phyloP scores from a whole-genome alignment of 2,797 vertebrate genomes.

The Dromococcyx pavoninus region DNA sequence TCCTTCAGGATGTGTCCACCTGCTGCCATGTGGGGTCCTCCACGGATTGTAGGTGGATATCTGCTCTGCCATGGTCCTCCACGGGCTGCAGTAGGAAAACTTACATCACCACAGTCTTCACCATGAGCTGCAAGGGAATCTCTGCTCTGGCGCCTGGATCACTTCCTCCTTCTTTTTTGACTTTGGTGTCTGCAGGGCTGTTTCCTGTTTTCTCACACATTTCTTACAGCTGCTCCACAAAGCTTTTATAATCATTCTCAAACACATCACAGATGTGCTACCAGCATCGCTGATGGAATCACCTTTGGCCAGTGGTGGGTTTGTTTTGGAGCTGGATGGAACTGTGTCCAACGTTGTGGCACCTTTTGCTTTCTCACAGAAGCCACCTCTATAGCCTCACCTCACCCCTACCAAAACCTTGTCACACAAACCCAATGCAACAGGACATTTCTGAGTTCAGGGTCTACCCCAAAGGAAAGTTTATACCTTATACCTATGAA shows the following conservation, averaged over 20 bases:
- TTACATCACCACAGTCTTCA: neutral
- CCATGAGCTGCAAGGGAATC: neutral
- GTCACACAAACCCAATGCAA: neutral
- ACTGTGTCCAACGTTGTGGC: neutral
- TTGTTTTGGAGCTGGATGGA: neutral
- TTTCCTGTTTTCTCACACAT: no score
- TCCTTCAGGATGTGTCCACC: neutral
- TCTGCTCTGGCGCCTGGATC: no score
- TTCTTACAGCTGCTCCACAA: no score
- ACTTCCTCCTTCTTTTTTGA: no score
- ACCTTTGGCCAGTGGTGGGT: no score
- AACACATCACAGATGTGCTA: no score
- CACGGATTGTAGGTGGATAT: neutral
- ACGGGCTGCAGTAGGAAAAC: neutral
- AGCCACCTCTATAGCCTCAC: neutral
- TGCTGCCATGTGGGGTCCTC: accelerated
- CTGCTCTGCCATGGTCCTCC: neutral
- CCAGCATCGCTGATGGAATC: no score
- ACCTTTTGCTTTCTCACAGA: neutral
- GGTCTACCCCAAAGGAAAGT: neutral
- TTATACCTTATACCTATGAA: neutral
- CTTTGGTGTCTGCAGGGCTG: no score
- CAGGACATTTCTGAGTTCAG: neutral
- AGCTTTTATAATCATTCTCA: no score
- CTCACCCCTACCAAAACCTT: neutral